Base-by-base conservation (phyloP, 2,888 invertebrate genomes). In the Lomographa bimaculata region DNA sequence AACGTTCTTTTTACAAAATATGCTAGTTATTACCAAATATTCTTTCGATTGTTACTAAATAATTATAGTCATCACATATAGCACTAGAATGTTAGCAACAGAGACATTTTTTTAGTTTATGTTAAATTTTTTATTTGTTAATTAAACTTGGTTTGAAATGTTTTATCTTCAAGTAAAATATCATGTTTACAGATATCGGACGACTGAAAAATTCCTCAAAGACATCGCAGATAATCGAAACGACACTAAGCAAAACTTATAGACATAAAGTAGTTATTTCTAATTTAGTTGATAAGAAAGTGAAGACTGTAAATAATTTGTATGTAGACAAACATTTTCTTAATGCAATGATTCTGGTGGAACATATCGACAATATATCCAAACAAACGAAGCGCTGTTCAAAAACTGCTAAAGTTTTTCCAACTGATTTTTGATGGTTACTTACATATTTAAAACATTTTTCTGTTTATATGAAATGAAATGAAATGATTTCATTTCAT, bases 321-420 rank as follows among this genome's bases (percentile, higher is more conserved):
- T 76, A 76, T 69, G 61, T 65, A 70, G 68, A 49, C 43, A 42
- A 60, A 55, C 38, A 37, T 68, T 65, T 69, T 71, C 63, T 57
- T 65, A 58, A 75, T 67, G 71, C 71, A 75, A 72, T 64, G 65
- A 78, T 78, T 74, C 75, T 61, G 61, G 78, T 74, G 87, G 86
- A 87, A 80, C 84, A 85, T 80, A 77, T 80, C 72, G 87, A 87
- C 86, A 86, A 86, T 87, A 87, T 82, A 42, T 38, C 32, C 52
- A 46, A 55, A 53, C 39, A 53, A 50, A 54, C 36, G 36, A 42
- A 55, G 54, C 19, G 24, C 50, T 37, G 3, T 32, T 3, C 14
- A 25, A 21, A 7, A 37, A 10, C 30, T 35, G 34, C 29, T 40
- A 5, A 12, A 6, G 6, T 28, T 39, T 47, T 50, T 33, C 40